Conservation (phyloP, 2,888 invertebrate genomes). For the Drosophila mayaguana region DNA sequence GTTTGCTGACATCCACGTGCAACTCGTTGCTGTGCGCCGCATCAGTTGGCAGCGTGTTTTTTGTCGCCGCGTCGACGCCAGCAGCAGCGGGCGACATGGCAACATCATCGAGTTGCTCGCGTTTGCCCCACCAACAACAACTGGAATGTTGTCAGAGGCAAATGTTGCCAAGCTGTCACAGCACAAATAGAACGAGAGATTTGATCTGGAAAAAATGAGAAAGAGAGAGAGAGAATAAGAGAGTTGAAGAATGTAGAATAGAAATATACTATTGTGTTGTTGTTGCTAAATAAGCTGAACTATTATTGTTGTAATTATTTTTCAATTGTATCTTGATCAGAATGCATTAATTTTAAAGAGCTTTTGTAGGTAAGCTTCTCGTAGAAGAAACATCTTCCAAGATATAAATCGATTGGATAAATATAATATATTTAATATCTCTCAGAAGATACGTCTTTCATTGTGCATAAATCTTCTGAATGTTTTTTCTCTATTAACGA, state of each 20-base stretch:
- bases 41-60: constrained; percentile 78
- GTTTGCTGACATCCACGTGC: constrained; percentile 57
- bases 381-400: background rate
- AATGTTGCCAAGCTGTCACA: constrained; percentile 54
- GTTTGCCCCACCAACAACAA: constrained; percentile 5
- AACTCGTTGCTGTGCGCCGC: constrained; percentile 72
- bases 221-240: no score
- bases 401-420: background rate
- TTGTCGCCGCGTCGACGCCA: constrained; percentile 78
- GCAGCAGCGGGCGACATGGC: constrained; percentile 64
- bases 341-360: background rate
- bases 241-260: background rate
- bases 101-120: constrained; percentile 35
- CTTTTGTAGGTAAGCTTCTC: background rate
- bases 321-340: constrained; percentile 1
- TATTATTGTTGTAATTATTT: background rate
- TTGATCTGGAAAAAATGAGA: constrained; percentile 5
- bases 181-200: constrained; percentile 21
- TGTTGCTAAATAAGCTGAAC: background rate
- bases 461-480: background rate
- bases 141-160: constrained; percentile 43
- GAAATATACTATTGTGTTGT: constrained; percentile 1
- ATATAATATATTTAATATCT: background rate
- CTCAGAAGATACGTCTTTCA: no score
- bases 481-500: background rate